phyloP scores from a whole-genome alignment of 2,888 invertebrate species.

The Timandra comae region DNA sequence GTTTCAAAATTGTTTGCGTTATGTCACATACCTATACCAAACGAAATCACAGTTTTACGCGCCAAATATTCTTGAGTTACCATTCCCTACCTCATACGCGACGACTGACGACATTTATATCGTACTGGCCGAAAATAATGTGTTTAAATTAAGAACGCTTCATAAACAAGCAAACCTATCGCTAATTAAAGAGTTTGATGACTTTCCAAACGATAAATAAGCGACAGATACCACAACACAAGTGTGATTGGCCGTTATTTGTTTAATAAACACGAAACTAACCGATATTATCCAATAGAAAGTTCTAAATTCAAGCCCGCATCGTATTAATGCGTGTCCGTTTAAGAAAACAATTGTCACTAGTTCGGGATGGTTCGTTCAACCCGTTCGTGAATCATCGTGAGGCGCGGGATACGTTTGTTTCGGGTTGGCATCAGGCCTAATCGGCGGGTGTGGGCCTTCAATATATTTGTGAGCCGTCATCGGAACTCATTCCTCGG shows the following conservation, averaged over 20 bases:
- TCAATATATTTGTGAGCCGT: slow-evolving; percentile 66
- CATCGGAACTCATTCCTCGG: slow-evolving; percentile 68
- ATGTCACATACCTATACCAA: too few relatives aligned
- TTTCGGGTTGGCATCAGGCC: slow-evolving; percentile 61
- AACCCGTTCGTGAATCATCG: slow-evolving; percentile 67
- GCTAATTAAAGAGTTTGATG: too few relatives aligned
- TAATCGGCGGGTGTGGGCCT: slow-evolving; percentile 65
- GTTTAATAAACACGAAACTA: slow-evolving; percentile 28
- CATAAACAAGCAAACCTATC: too few relatives aligned
- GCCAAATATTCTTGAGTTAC: too few relatives aligned
- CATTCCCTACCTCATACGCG: too few relatives aligned
- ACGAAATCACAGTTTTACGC: too few relatives aligned
- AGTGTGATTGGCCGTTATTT: slow-evolving; percentile 8
- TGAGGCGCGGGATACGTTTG: slow-evolving; percentile 17
- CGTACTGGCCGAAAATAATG: too few relatives aligned
- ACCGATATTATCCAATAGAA: slow-evolving; percentile 43
- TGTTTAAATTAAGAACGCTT: too few relatives aligned
- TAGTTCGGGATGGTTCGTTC: slow-evolving; percentile 47
- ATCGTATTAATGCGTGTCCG: slow-evolving; percentile 57
- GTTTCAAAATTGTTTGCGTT: too few relatives aligned
- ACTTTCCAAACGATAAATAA: too few relatives aligned
- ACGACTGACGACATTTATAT: too few relatives aligned
- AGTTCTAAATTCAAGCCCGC: slow-evolving; percentile 59
- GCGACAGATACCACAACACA: too few relatives aligned
- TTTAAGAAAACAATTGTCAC: slow-evolving; percentile 71